Evolutionary conservation across 2,888 invertebrate genomes (phyloP), one percentile per base, ranked within the genome.

Genomic region (Sthenelais limicola): DNA sequence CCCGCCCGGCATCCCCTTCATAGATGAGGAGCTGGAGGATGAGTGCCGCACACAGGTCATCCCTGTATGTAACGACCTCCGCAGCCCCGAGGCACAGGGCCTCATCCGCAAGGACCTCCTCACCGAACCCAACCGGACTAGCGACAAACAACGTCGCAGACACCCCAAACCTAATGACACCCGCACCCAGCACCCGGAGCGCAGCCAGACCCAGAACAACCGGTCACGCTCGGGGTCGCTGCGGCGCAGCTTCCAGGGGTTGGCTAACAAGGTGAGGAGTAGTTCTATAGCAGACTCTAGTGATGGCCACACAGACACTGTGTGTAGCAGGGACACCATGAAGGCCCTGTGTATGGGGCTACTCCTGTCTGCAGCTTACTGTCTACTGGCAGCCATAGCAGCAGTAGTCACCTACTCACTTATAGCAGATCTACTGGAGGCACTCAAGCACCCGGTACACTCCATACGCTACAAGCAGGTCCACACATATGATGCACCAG

Each of bases 391-490:
- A 15, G 62, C 43, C 3, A 62, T 62, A 1, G 62, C 62, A 24
- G 62, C 62, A 35, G 62, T 62, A 12, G 62, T 62, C 38, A 62
- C 62, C n/a, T 62, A 62, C 35, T 12, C 62, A 1, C 62, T 62
- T 3, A 43, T 62, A 26, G 35, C 62, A 7, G 38, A 62, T 43
- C 62, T 62, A 15, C 38, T 62, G 62, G 62, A 62, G 62, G 62
- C 62, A 12, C 62, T 62, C 21, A 35, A 43, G 24, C 43, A 62
- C 62, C 62, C 62, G 38, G 38, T 62, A 12, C 35, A 43, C 3
- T 35, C 62, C 38, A 43, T 62, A 35, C 21, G 38, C 24, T 62
- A 62, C 62, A 21, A 28, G 3, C 62, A 62, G 62, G 62, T 62
- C 26, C 38, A 62, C 38, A 15, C 3, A 3, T 43, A 62, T 43